phyloP scores from a whole-genome alignment of 2,888 invertebrate species.

The Agrilus cyanescens region DNA sequence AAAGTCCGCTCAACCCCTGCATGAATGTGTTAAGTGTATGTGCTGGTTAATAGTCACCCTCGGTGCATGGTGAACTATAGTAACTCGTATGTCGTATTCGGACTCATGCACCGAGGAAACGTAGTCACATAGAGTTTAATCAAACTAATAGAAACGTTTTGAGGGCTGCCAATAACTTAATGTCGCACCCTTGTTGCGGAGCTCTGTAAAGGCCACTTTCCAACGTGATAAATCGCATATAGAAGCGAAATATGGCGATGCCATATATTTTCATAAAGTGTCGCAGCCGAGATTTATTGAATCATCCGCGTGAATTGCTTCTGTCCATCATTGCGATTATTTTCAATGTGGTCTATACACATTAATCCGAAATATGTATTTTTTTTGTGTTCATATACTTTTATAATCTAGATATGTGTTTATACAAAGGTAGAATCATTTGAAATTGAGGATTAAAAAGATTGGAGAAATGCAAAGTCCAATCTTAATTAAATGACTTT shows the following conservation, averaged over 20 bases:
- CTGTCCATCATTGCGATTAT: conserved; percentile 22
- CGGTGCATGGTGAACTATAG: conserved; percentile 8
- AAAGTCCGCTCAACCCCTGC: too few relatives aligned
- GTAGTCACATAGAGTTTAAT: conserved; percentile 26
- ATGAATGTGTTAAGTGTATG: too few relatives aligned
- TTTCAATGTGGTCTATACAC: too few relatives aligned
- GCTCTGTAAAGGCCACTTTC: conserved; percentile 20
- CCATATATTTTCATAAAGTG: conserved; percentile 37
- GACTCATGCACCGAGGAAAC: conserved; percentile 21
- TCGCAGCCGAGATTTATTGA: conserved; percentile 37
- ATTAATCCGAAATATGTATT: too few relatives aligned
- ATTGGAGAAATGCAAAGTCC: too few relatives aligned
- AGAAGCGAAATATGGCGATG: conserved; percentile 28
- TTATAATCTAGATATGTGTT: too few relatives aligned
- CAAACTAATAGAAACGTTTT: conserved; percentile 33
- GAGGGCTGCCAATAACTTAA: conserved; percentile 30
- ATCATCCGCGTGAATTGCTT: conserved; percentile 32
- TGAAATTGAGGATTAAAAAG: too few relatives aligned
- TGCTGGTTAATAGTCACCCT: conserved; percentile 3
- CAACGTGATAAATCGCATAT: conserved; percentile 20
- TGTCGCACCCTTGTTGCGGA: conserved; percentile 21
- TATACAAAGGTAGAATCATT: too few relatives aligned
- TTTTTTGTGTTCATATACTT: too few relatives aligned
- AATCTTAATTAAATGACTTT: too few relatives aligned
- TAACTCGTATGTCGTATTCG: conserved; percentile 27